Conservation (phyloP, 2,888 invertebrate genomes). For the Graphium colonna region DNA sequence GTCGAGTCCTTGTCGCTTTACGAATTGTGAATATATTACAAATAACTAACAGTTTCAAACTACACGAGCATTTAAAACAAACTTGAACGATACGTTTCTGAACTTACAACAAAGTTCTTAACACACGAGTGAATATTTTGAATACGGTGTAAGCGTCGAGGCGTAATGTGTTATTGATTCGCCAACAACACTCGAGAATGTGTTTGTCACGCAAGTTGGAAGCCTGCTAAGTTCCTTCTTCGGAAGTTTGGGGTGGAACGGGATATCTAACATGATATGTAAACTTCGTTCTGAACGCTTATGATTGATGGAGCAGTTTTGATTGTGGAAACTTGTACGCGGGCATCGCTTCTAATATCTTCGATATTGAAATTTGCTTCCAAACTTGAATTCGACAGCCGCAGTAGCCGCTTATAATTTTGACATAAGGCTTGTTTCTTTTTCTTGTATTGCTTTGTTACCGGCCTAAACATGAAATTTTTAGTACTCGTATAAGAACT, state of each 20-base stretch:
- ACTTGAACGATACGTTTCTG: neutral
- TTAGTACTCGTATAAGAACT: too few relatives aligned
- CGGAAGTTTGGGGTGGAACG: constrained; percentile 15
- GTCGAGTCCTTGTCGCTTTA: too few relatives aligned
- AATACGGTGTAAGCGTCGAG: neutral
- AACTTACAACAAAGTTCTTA: neutral
- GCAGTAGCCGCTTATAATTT: too few relatives aligned
- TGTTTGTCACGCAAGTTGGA: constrained; percentile 54
- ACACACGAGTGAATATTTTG: neutral
- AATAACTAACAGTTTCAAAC: too few relatives aligned
- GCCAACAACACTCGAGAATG: constrained; percentile 46
- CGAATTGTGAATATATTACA: too few relatives aligned
- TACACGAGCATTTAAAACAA: neutral
- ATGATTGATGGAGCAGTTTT: constrained; percentile 13
- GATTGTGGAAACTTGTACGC: neutral
- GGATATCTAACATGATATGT: constrained; percentile 12
- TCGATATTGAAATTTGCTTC: too few relatives aligned
- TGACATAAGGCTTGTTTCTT: too few relatives aligned
- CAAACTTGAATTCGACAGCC: neutral
- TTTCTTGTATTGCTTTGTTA: too few relatives aligned
- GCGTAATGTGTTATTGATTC: constrained; percentile 47
- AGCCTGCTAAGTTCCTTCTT: constrained; percentile 26
- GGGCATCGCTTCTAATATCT: neutral
- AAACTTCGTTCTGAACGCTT: neutral
- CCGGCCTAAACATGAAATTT: too few relatives aligned